These are phyloP conservation scores for Atopsyche davidsoni DNA, from an alignment of 1,140 invertebrate species.

Conservation along the genomic window DNA sequence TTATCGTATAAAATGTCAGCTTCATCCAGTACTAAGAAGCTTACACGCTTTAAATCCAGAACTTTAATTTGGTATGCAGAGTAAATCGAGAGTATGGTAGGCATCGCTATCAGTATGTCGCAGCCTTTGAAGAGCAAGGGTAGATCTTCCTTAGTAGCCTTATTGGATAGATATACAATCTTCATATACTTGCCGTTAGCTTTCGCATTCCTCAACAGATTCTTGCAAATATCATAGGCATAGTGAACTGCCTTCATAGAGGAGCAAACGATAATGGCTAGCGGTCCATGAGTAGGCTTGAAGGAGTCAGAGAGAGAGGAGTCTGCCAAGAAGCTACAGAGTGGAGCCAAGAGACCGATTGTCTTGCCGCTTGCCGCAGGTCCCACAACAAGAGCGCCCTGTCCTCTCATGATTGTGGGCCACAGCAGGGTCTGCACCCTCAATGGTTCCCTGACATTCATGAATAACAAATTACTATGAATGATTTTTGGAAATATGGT, in stretches of 20 bases:
- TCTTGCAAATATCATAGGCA: background rate
- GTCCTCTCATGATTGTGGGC: background rate
- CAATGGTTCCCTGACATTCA: conserved; percentile 5
- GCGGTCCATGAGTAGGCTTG: background rate
- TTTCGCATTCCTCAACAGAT: background rate
- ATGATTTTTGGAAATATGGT: conserved; percentile 2
- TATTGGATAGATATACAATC: too few relatives aligned
- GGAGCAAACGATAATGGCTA: conserved; percentile 1
- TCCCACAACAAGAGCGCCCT: conserved; percentile 1
- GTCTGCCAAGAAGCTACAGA: background rate
- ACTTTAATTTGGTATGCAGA: background rate
- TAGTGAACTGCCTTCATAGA: background rate
- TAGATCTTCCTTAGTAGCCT: too few relatives aligned
- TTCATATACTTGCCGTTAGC: background rate
- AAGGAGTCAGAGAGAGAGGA: background rate
- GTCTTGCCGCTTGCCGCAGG: conserved; percentile 3
- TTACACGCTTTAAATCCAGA: background rate
- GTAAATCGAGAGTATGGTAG: background rate
- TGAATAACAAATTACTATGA: background rate
- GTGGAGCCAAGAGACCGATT: conserved; percentile 4
- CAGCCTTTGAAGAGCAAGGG: background rate
- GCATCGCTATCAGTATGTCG: background rate
- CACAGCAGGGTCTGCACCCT: conserved; percentile 10
- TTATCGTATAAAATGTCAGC: too few relatives aligned
- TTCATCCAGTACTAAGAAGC: background rate